These are phyloP conservation scores for Drosophila siamana DNA, from an alignment of 2,888 invertebrate genomes.

Conservation along the genomic window DNA sequence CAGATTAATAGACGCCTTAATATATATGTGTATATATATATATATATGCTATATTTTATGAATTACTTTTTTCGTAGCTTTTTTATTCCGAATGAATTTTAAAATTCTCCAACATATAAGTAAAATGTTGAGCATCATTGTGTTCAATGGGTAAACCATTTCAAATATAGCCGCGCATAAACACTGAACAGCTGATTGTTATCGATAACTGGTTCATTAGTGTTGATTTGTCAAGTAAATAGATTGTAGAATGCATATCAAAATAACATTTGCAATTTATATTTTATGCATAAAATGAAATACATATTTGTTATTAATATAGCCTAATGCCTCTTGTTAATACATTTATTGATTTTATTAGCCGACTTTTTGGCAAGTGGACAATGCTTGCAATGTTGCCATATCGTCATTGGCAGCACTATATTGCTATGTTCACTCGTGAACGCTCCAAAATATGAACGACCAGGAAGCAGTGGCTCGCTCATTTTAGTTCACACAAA, in stretches of 20 bases:
- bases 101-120: too few relatives aligned
- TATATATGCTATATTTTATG: neutral
- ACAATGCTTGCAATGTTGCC: conserved; percentile 25
- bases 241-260: neutral
- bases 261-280: neutral
- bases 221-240: neutral
- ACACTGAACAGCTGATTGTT: conserved; percentile 22
- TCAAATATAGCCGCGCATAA: conserved; percentile 8
- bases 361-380: neutral
- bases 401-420: neutral
- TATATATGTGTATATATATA: too few relatives aligned
- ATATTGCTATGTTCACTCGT: conserved; percentile 14
- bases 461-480: conserved; percentile 28
- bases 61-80: neutral
- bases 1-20: neutral
- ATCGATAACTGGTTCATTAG: conserved; percentile 40
- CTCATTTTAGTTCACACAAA: conserved; percentile 43
- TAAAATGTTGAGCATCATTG: too few relatives aligned
- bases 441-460: conserved; percentile 14
- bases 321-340: neutral
- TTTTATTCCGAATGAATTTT: too few relatives aligned
- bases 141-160: neutral
- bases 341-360: neutral
- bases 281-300: neutral
- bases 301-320: neutral